Evolutionary conservation across 2,797 vertebrate species (phyloP).

Genomic region (Sebastes paucispinis): DNA sequence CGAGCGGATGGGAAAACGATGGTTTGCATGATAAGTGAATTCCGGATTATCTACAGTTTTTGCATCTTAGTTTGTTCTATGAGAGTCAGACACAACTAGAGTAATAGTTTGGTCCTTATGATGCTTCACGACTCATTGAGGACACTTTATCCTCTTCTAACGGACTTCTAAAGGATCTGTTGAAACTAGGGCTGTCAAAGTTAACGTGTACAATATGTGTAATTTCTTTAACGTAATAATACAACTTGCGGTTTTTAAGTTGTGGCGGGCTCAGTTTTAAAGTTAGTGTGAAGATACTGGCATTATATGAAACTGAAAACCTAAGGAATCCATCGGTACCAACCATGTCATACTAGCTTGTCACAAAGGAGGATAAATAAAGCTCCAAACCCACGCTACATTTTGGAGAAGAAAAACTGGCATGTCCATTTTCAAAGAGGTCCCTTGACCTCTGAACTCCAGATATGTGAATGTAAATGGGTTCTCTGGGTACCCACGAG

Average conservation of each 20-base stretch:
- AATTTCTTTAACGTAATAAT: too few species aligned
- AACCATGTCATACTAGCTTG: too few species aligned
- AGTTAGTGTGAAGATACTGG: too few species aligned
- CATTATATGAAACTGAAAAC: too few species aligned
- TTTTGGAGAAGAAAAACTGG: too few species aligned
- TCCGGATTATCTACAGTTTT: neutral
- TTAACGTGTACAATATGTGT: too few species aligned
- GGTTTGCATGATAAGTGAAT: neutral
- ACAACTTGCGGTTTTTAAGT: accelerated
- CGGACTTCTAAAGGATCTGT: neutral
- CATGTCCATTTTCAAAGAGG: too few species aligned
- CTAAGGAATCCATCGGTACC: accelerated
- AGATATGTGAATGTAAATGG: too few species aligned
- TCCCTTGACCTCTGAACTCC: too few species aligned
- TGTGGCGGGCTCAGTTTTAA: too few species aligned
- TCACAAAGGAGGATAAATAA: too few species aligned
- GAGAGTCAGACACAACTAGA: neutral
- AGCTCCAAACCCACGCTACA: accelerated
- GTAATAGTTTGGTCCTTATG: neutral
- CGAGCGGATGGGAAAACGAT: neutral
- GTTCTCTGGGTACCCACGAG: too few species aligned
- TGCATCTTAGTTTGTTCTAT: neutral
- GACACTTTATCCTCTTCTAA: neutral
- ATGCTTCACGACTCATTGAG: neutral
- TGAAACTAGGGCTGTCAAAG: neutral